Conservation (phyloP, 2,113 vertebrate genomes). For the Plecturocebus donacophilus region DNA sequence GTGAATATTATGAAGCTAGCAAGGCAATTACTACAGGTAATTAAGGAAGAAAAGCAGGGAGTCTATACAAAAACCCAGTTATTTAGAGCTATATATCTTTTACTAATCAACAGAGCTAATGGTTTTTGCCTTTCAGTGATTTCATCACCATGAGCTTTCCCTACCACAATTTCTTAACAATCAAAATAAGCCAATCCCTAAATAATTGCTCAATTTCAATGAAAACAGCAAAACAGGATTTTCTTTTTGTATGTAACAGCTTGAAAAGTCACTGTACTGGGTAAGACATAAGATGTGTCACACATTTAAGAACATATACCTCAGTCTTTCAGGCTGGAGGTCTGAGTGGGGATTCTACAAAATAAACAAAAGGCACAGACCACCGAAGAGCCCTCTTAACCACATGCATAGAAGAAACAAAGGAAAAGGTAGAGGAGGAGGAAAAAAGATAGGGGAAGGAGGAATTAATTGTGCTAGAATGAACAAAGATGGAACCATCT, state of each 20-base stretch:
- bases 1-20: not conserved
- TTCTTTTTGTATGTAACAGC: conserved; percentile 50
- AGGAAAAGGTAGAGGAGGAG: not conserved
- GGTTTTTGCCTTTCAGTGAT: conserved; percentile 67
- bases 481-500: not conserved
- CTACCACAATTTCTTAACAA: conserved; percentile 75
- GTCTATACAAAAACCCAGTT: conserved; percentile 48
- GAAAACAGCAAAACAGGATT: conserved; percentile 49
- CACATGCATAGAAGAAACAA: not conserved
- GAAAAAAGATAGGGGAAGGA: not conserved
- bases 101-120: conserved; percentile 53
- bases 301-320: conserved; percentile 17
- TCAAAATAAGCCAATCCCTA: conserved; percentile 57
- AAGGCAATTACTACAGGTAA: conserved; percentile 14
- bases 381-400: not conserved
- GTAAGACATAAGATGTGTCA: conserved; percentile 42
- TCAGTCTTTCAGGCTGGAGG: not conserved
- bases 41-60: conserved; percentile 33
- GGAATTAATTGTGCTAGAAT: not conserved
- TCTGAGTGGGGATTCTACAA: conserved; percentile 17
- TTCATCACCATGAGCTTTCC: conserved; percentile 65
- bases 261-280: conserved; percentile 60
- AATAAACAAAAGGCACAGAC: not conserved
- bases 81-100: conserved; percentile 51
- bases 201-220: conserved; percentile 67